Evolutionary conservation across 1,140 invertebrate species (phyloP).

Genomic region (Bombus waltoni): DNA sequence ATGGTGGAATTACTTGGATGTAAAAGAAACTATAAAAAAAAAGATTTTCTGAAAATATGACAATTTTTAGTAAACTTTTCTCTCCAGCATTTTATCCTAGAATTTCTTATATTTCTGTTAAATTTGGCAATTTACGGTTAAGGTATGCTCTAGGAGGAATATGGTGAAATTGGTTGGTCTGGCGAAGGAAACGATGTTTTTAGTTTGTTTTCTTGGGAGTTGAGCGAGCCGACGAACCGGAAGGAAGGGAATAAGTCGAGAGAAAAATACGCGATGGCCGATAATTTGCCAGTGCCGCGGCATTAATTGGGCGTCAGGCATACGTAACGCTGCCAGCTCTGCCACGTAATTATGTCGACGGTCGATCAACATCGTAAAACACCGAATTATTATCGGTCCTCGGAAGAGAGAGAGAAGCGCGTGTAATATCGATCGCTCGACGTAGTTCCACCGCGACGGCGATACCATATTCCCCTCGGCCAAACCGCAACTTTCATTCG

Average conservation of each 20-base stretch:
- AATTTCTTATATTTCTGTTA: neutral
- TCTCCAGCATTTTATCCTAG: no score
- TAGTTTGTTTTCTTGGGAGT: neutral
- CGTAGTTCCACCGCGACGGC: conserved; percentile 21
- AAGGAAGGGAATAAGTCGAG: neutral
- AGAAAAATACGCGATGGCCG: conserved; percentile 35
- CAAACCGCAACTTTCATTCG: conserved; percentile 49
- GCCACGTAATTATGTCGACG: conserved; percentile 52
- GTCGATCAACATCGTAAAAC: conserved; percentile 49
- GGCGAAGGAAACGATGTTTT: neutral
- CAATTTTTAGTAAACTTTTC: no score
- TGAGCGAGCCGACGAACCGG: neutral
- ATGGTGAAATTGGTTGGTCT: neutral
- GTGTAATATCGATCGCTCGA: conserved; percentile 58
- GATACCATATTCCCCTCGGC: conserved; percentile 18
- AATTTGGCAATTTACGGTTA: neutral
- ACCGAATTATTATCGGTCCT: conserved; percentile 44
- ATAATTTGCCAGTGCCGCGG: conserved; percentile 26
- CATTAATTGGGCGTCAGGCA: conserved; percentile 52
- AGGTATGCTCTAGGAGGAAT: neutral
- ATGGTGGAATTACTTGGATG: no score
- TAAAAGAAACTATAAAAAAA: no score
- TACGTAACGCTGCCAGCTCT: conserved; percentile 27
- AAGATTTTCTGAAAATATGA: accelerated
- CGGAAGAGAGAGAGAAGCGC: conserved; percentile 43